Conservation (phyloP, 2,113 vertebrate species). For the Axis porcinus region DNA sequence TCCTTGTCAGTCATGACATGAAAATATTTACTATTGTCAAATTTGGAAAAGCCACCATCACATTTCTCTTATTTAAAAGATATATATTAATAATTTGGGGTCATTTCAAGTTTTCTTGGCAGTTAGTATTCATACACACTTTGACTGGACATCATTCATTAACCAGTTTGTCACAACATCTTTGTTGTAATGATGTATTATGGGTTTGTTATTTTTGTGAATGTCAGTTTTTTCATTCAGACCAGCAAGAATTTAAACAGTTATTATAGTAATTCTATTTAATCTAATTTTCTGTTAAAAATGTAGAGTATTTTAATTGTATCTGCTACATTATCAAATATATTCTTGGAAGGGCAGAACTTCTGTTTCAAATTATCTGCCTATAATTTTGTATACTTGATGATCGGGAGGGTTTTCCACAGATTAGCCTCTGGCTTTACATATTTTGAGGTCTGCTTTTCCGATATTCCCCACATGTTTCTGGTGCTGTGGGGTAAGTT, state of each 20-base stretch:
- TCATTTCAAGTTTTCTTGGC: neutral
- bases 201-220: neutral
- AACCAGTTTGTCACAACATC: neutral
- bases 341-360: neutral
- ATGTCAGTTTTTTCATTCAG: neutral
- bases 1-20: neutral
- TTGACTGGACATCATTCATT: neutral
- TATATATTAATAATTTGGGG: neutral
- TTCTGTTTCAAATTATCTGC: conserved; percentile 48
- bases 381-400: neutral
- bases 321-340: neutral
- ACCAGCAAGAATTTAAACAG: neutral
- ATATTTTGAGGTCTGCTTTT: neutral
- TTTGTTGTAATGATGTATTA: neutral
- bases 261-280: neutral
- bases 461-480: rapidly evolving
- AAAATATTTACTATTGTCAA: neutral
- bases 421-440: neutral
- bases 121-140: neutral
- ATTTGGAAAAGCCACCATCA: neutral
- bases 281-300: neutral
- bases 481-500: neutral
- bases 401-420: conserved; percentile 13
- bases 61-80: neutral
- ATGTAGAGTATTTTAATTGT: neutral